Percentiles rank a stretch among this genome's conserved stretches.
These are phyloP conservation scores for Psammodynastes pulverulentus DNA, from an alignment of 2,113 vertebrate species.

Conservation along the genomic window DNA sequence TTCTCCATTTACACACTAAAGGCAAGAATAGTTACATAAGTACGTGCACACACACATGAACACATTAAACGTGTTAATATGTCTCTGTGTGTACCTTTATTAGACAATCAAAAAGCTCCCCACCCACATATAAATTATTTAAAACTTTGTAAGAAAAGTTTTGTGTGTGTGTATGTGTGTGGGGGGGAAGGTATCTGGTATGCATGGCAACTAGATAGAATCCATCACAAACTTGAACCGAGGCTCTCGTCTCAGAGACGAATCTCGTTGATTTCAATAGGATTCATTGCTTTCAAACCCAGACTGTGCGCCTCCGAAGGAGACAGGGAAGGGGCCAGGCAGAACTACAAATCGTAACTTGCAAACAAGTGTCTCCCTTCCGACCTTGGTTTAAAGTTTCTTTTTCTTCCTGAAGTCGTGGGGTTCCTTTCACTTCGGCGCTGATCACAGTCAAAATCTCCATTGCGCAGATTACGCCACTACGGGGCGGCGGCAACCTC, in stretches of 20 bases:
- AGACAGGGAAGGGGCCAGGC: background rate
- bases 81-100: background rate
- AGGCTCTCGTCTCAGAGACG: background rate
- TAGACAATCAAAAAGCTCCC: background rate
- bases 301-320: background rate
- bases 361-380: background rate
- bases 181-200: background rate
- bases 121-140: background rate
- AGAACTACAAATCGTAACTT: background rate
- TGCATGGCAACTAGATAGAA: background rate
- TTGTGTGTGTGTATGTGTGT: too few species aligned
- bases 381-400: background rate
- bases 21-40: background rate
- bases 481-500: background rate
- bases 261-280: background rate
- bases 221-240: background rate
- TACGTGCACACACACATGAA: background rate
- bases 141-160: background rate
- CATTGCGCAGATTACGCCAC: background rate
- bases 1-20: background rate
- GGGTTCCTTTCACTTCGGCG: background rate
- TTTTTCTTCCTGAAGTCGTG: background rate
- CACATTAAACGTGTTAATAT: background rate
- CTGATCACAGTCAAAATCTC: background rate
- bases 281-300: background rate